These are phyloP conservation scores for Suillia variegata DNA, from an alignment of 2,888 invertebrate species.

Conservation along the genomic window DNA sequence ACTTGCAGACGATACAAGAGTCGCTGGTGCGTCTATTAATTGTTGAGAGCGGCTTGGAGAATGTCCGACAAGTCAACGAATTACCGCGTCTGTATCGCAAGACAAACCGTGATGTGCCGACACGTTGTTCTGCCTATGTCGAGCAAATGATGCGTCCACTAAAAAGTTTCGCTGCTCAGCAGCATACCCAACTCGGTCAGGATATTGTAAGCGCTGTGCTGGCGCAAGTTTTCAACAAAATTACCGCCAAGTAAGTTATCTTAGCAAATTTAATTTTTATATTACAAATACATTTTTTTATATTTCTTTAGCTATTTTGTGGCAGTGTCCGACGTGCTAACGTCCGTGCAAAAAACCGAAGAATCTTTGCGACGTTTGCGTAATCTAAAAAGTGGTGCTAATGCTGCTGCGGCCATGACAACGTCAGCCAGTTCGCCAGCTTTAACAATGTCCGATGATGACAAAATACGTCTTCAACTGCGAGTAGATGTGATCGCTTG, in stretches of 20 bases:
- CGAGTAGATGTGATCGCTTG: constrained; percentile 84
- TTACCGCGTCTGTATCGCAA: constrained; percentile 91
- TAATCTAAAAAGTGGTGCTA: constrained; percentile 76
- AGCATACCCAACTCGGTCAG: constrained; percentile 52
- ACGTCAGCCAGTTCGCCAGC: constrained; percentile 34
- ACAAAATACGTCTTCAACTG: constrained; percentile 91
- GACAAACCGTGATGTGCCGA: constrained; percentile 87
- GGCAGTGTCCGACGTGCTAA: constrained; percentile 85
- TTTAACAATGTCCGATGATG: constrained; percentile 81
- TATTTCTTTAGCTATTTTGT: constrained; percentile 67
- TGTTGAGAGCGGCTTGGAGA: constrained; percentile 71
- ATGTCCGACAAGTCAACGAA: constrained; percentile 84
- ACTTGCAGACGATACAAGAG: constrained; percentile 60
- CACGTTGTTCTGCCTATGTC: constrained; percentile 81
- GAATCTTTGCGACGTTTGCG: constrained; percentile 90
- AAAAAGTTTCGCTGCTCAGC: constrained; percentile 58
- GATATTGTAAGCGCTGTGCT: constrained; percentile 47
- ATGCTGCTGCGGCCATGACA: constrained; percentile 41
- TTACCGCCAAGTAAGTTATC: constrained; percentile 66
- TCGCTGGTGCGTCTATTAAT: constrained; percentile 80
- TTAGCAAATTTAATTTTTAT: neutral
- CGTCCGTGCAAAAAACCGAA: constrained; percentile 93
- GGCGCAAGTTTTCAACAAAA: constrained; percentile 59
- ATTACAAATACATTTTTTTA: neutral
- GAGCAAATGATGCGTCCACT: constrained; percentile 69